These are phyloP conservation scores for Diplogasteroides magnus DNA, from an alignment of 1,140 invertebrate genomes.

Conservation along the genomic window DNA sequence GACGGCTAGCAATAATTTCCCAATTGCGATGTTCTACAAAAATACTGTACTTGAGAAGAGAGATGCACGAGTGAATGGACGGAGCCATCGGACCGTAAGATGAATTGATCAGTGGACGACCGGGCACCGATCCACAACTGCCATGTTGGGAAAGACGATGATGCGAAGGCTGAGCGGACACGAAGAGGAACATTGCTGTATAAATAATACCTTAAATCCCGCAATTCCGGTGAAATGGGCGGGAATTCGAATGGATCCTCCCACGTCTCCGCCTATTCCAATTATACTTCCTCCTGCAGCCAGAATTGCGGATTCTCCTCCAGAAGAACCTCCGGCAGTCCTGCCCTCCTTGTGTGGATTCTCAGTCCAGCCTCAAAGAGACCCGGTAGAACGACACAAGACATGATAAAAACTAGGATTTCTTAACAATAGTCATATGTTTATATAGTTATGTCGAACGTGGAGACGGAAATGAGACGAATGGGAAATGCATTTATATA, in stretches of 20 bases:
- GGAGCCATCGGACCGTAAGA: conserved; percentile 25
- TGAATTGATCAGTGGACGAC: conserved; percentile 28
- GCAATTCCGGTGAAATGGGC: conserved; percentile 38
- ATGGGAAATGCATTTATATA: conserved; percentile 22
- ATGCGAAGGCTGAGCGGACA: conserved; percentile 17
- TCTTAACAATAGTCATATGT: no score
- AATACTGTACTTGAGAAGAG: not conserved
- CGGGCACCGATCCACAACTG: conserved; percentile 23
- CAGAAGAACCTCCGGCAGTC: conserved; percentile 38
- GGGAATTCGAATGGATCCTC: conserved; percentile 55
- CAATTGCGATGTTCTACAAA: not conserved
- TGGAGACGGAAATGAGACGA: no score
- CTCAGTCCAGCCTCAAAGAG: conserved; percentile 9
- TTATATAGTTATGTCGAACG: no score
- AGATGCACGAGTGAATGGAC: conserved; percentile 14
- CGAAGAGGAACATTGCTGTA: not conserved
- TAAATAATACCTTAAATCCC: conserved; percentile 17
- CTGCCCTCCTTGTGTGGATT: conserved; percentile 27
- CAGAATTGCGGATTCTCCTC: conserved; percentile 53
- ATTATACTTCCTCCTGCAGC: conserved; percentile 50
- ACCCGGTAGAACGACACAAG: no score
- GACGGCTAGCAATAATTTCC: no score
- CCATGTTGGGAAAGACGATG: conserved; percentile 19
- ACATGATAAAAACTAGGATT: no score
- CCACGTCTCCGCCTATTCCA: conserved; percentile 56